Percentiles rank a stretch among this genome's conserved stretches.
Conservation (phyloP, 2,888 invertebrate genomes). For the Margaritifera margaritifera region DNA sequence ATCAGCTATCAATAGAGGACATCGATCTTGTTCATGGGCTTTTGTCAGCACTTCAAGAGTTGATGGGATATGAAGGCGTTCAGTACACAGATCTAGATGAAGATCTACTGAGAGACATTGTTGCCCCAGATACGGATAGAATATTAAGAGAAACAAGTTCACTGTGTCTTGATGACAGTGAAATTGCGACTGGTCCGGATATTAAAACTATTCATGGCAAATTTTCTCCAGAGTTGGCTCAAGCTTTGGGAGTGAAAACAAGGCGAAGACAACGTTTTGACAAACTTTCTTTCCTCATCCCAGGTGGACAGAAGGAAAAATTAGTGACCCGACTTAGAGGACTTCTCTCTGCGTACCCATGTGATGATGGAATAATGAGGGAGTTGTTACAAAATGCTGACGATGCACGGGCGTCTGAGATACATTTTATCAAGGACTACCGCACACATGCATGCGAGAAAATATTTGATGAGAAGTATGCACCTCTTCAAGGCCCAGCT, state of each 20-base stretch:
- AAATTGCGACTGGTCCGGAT: conserved; percentile 39
- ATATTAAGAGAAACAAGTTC: conserved; percentile 37
- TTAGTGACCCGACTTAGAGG: conserved; percentile 60
- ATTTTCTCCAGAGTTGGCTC: conserved; percentile 48
- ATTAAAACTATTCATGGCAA: conserved; percentile 39
- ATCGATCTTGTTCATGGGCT: conserved; percentile 19
- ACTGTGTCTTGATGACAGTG: conserved; percentile 54
- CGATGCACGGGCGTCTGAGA: too few species aligned
- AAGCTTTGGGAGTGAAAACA: conserved; percentile 47
- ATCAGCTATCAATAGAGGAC: background rate
- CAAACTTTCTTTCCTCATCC: conserved; percentile 26
- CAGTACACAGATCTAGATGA: conserved; percentile 10
- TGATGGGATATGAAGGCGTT: background rate
- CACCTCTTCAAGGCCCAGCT: too few species aligned
- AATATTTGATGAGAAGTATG: too few species aligned
- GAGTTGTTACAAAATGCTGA: too few species aligned
- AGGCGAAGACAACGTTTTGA: conserved; percentile 22
- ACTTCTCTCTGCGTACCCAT: conserved; percentile 63
- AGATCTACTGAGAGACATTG: conserved; percentile 16
- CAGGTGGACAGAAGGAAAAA: conserved; percentile 67
- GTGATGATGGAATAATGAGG: conserved; percentile 59
- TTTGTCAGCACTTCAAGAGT: conserved; percentile 15
- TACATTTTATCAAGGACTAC: too few species aligned
- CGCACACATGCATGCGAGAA: too few species aligned
- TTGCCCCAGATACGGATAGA: conserved; percentile 50